Evolutionary conservation across 2,888 invertebrate genomes (phyloP).

Genomic region (Anoncus sp.): DNA sequence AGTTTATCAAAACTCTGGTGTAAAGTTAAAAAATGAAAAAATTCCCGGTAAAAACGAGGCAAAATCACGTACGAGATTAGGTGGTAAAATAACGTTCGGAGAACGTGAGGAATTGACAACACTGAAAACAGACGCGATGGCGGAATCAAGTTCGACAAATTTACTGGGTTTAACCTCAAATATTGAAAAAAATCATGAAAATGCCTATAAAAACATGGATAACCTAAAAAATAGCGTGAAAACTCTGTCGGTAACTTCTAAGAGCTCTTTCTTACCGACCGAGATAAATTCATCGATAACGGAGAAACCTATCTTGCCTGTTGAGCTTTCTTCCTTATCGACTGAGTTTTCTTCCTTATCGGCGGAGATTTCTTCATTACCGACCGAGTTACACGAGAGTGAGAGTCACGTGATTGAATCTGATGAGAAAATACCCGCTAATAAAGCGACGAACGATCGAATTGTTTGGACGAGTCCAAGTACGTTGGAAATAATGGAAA

Average conservation of each 20-base stretch:
- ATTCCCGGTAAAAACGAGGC: background rate
- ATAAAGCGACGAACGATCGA: too few species aligned
- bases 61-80: conserved; percentile 34
- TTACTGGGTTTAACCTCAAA: conserved; percentile 48
- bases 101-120: conserved; percentile 55
- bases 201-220: background rate
- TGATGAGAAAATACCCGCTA: too few species aligned
- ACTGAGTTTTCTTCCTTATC: background rate
- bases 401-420: too few species aligned
- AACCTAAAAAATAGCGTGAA: background rate
- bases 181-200: conserved; percentile 29
- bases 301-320: too few species aligned
- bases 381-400: conserved; percentile 62
- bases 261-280: background rate
- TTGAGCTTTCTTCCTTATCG: too few species aligned
- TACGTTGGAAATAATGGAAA: conserved; percentile 20
- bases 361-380: background rate
- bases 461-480: conserved; percentile 75
- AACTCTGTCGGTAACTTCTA: background rate
- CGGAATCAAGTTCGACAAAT: conserved; percentile 50
- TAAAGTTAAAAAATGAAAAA: conserved; percentile 17
- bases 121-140: conserved; percentile 54
- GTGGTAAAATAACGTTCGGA: conserved; percentile 65
- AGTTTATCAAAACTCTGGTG: conserved; percentile 39
- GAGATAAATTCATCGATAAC: too few species aligned